Percentiles rank a stretch among this genome's conserved stretches.
Evolutionary conservation across 1,140 invertebrate genomes (phyloP).

Genomic region (Schlechtendalia chinensis): DNA sequence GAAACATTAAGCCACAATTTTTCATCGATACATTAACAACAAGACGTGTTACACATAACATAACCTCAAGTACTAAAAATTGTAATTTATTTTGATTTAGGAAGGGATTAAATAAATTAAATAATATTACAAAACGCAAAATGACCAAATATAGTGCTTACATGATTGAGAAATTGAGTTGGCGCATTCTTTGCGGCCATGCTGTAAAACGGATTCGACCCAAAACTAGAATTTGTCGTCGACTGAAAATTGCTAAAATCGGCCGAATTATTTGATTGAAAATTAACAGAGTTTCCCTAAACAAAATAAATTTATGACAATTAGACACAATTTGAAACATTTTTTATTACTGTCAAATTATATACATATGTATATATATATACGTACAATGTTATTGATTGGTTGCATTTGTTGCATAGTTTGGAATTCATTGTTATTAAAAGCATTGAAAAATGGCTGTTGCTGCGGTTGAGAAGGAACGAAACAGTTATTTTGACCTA

Average conservation of each 20-base stretch:
- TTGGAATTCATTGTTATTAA: constrained; percentile 32
- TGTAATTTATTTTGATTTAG: too few species aligned
- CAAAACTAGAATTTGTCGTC: constrained; percentile 31
- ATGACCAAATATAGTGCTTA: constrained; percentile 18
- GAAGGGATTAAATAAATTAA: too few species aligned
- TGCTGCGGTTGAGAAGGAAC: constrained; percentile 35
- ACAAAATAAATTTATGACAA: not conserved
- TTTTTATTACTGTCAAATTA: not conserved
- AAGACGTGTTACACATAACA: too few species aligned
- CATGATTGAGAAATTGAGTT: constrained; percentile 50
- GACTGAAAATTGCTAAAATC: constrained; percentile 33
- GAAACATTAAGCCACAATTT: too few species aligned
- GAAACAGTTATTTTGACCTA: constrained; percentile 45
- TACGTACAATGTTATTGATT: constrained; percentile 20
- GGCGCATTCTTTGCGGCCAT: constrained; percentile 52
- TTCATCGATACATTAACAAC: too few species aligned
- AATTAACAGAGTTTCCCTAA: constrained; percentile 25
- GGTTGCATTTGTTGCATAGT: not conserved
- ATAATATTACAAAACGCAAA: too few species aligned
- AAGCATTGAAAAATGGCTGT: constrained; percentile 33
- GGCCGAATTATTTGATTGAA: constrained; percentile 2
- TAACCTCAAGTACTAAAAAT: too few species aligned
- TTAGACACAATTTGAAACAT: not conserved
- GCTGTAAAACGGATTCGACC: constrained; percentile 54
- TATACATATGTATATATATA: not conserved